Evolutionary conservation across 2,113 vertebrate genomes (phyloP), one percentile per base, ranked within the genome.

Genomic region (Neotoma lepida): DNA sequence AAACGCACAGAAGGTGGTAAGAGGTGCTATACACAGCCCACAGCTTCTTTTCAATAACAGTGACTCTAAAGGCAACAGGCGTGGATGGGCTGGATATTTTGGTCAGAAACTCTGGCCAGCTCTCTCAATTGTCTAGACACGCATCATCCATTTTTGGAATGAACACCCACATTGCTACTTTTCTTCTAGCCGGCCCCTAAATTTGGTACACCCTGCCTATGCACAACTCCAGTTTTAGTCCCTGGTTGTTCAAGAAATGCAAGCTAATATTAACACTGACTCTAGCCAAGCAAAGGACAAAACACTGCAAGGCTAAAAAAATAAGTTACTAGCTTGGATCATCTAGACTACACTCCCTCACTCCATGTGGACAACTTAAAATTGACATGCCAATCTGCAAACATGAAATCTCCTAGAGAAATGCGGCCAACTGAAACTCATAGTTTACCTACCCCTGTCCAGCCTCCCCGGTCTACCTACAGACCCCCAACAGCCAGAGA

Each of bases 231-330:
- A 82, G 2, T 41, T 41, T 66, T 61, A 66, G 13, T 71, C 66
- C 71, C 61, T 35, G 24, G 56, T 1, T 61, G 80, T 58, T 93
- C 81, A 73, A n/a, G 30, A 86, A 91, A 86, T 4, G 26, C 56
- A 88, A 94, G 85, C 51, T 93, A 78, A 78, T 73, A 90, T 86
- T 74, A 70, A 82, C 22, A 89, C 35, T 26, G 64, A 92, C 73
- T 82, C 71, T 74, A 70, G 13, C 39, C 86, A 95, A 46, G 90
- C 10, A 74, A 5, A 74, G 9, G 15, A 82, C 54, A 49, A 87
- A 93, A 18, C 33, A 58, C 26, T 46, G 35, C 13, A 76, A 78
- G 81, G 58, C 49, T 73, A 86, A 58, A 81, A 0, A 6, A 30
- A 39, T 39, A 33, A 9, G 22, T 9, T 0, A 2, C 4, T 26